These are phyloP conservation scores for Muscidifurax raptorellus DNA, from an alignment of 1,140 invertebrate genomes.

Conservation along the genomic window DNA sequence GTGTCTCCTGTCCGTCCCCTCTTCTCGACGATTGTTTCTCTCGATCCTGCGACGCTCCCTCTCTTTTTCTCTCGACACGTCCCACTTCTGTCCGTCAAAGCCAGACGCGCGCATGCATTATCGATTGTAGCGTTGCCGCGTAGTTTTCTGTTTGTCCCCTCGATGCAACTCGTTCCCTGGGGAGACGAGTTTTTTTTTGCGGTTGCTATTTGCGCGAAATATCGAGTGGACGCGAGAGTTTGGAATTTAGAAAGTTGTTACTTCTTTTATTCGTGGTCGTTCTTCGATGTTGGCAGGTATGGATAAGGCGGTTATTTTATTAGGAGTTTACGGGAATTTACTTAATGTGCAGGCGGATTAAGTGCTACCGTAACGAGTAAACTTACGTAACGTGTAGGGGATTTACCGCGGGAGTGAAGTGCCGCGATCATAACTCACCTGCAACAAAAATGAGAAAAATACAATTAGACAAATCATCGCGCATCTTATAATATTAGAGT, in stretches of 20 bases:
- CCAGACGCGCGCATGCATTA: conserved; percentile 60
- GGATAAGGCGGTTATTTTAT: background rate
- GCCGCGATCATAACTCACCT: conserved; percentile 10
- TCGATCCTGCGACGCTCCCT: background rate
- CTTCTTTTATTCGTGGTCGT: background rate
- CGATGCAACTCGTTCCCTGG: background rate
- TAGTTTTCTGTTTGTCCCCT: background rate
- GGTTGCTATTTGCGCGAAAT: background rate
- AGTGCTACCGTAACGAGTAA: background rate
- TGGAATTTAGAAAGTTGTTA: background rate
- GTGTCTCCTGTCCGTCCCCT: background rate
- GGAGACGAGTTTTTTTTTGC: background rate
- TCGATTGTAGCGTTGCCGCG: conserved; percentile 58
- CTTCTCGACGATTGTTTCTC: conserved; percentile 9
- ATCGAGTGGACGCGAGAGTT: background rate
- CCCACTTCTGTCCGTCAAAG: conserved; percentile 68
- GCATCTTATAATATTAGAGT: background rate
- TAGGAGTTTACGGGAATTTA: background rate
- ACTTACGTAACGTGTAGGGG: background rate
- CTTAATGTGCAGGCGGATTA: background rate
- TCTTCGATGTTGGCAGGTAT: background rate
- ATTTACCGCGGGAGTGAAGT: background rate
- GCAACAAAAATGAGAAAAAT: conserved; percentile 30
- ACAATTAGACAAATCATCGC: conserved; percentile 28
- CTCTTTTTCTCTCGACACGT: conserved; percentile 51